Evolutionary conservation across 2,888 invertebrate species (phyloP), one percentile per base, ranked within the genome.

Genomic region (Dysmachus trigonus): DNA sequence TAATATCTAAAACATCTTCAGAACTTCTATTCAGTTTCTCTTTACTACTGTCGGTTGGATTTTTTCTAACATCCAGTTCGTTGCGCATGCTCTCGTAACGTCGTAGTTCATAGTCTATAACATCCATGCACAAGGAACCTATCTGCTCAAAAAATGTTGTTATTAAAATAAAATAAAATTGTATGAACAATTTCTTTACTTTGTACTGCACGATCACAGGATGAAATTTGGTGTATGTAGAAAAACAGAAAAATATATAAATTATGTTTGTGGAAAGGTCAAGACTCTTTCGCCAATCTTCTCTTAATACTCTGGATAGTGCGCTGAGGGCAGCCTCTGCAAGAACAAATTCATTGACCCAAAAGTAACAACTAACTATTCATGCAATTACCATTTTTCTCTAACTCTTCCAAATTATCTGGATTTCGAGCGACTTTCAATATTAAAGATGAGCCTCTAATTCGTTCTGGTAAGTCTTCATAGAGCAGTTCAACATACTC

Each of bases 261-360:
- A 98, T 96, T 90, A 99, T 97, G 92, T 98, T 98, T 89, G 98
- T 98, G 89, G 98, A 98, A 87, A 99, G 93, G 91, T 99, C 98
- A 90, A 98, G 96, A 91, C 97, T 99, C 91, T 97, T 95, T 92
- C 97, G 97, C 97, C 98, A 99, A 93, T 99, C 99, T 93, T 99
- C 99, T 88, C 99, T 94, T 85, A 99, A 93, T 41, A 99, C 98
- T 90, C 99, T 94, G 13, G 98, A 97, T 89, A 99, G 93, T 62
- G 99, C 99, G 93, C 98, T 98, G 82, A 99, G 93, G 85, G 99
- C 94, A 62, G 98, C 97, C 93, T 99, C 97, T 97, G 92, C 89
- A 94, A 93, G 88, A 85, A n/a, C n/a, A n/a, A 30, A 87, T 88
- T 88, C 88, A 53, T 86, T 31, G 86, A 72, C 86, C 84, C 85